phyloP scores from a whole-genome alignment of 2,888 invertebrate genomes.

The Fissipunctia ypsillon region DNA sequence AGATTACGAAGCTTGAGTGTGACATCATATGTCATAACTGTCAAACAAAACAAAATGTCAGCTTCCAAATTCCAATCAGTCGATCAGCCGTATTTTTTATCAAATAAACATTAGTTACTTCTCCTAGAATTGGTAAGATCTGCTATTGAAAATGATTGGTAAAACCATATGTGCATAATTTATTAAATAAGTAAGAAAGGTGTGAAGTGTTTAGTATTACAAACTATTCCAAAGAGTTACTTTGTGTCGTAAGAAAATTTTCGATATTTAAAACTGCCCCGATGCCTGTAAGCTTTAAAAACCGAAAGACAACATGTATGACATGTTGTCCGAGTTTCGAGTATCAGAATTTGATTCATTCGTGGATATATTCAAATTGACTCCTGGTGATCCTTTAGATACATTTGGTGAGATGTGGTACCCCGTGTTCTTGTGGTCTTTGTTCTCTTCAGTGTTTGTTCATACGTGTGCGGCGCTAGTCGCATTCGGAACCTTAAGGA shows the following conservation, averaged over 20 bases:
- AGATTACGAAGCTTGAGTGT: no score
- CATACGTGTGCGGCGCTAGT: slow-evolving; percentile 97
- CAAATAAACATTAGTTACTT: slow-evolving; percentile 36
- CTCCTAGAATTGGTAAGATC: slow-evolving; percentile 14
- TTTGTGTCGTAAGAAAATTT: slow-evolving; percentile 65
- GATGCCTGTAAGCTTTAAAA: slow-evolving; percentile 84
- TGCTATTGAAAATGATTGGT: slow-evolving; percentile 18
- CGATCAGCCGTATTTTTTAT: slow-evolving; percentile 40
- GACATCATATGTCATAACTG: slow-evolving; percentile 37
- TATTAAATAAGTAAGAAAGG: slow-evolving; percentile 7
- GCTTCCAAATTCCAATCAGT: slow-evolving; percentile 43
- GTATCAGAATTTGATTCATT: slow-evolving; percentile 92
- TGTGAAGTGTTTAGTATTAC: slow-evolving; percentile 1
- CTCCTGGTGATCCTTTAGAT: slow-evolving; percentile 92
- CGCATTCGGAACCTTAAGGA: slow-evolving; percentile 97
- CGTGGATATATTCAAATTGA: slow-evolving; percentile 92
- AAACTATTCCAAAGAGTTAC: slow-evolving; percentile 28
- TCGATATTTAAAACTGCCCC: slow-evolving; percentile 78
- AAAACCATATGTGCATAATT: not conserved
- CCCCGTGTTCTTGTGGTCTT: slow-evolving; percentile 98
- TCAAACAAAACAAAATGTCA: slow-evolving; percentile 64
- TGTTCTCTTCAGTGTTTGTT: slow-evolving; percentile 98
- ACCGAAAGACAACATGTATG: slow-evolving; percentile 88
- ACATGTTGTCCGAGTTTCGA: slow-evolving; percentile 90
- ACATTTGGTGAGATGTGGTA: slow-evolving; percentile 98